A percentile compares a stretch with the other conserved stretches of the same genome.
These are phyloP conservation scores for Opisthocomus hoazin DNA, from an alignment of 2,113 vertebrate species.

Conservation along the genomic window DNA sequence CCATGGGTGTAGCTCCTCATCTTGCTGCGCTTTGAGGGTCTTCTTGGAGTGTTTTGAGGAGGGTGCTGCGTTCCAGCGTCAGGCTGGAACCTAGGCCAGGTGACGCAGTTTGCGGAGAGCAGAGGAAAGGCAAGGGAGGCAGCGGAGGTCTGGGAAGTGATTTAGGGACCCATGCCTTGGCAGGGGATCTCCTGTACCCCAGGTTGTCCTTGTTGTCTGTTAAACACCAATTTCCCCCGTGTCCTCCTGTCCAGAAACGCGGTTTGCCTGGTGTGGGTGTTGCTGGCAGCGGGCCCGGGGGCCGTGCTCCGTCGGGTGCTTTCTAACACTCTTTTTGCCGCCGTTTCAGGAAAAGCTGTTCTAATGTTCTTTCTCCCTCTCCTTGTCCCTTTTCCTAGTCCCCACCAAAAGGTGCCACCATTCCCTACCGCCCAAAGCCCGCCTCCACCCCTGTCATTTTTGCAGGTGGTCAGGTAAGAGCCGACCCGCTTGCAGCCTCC, in stretches of 20 bases:
- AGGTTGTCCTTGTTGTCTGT: not conserved
- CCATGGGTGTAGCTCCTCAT: not conserved
- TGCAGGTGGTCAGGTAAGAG: slow-evolving; percentile 99
- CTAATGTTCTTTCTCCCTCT: slow-evolving; percentile 85
- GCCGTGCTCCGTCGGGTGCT: slow-evolving; percentile 17
- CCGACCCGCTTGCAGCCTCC: slow-evolving; percentile 89
- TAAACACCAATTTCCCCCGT: not conserved
- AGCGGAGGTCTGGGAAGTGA: rapidly evolving
- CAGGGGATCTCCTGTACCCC: not conserved
- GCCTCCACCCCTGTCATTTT: slow-evolving; percentile 99
- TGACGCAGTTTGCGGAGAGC: rapidly evolving
- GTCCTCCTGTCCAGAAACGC: slow-evolving; percentile 22
- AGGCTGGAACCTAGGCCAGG: not conserved
- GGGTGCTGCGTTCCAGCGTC: rapidly evolving
- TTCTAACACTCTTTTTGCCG: slow-evolving; percentile 56
- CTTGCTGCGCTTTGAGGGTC: not conserved
- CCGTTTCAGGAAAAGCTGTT: slow-evolving; percentile 66
- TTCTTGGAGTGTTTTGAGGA: not conserved
- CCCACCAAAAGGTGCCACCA: slow-evolving; percentile 99
- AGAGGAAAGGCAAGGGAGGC: not conserved
- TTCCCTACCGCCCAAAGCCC: slow-evolving; percentile 98
- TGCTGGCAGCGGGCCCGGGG: slow-evolving; percentile 10
- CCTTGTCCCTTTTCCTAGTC: slow-evolving; percentile 88
- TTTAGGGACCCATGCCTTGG: not conserved
- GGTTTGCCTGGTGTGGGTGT: not conserved